Percentiles rank a stretch among this genome's conserved stretches.
These are phyloP conservation scores for Apodemia mormo DNA, from an alignment of 2,888 invertebrate genomes.

Conservation along the genomic window DNA sequence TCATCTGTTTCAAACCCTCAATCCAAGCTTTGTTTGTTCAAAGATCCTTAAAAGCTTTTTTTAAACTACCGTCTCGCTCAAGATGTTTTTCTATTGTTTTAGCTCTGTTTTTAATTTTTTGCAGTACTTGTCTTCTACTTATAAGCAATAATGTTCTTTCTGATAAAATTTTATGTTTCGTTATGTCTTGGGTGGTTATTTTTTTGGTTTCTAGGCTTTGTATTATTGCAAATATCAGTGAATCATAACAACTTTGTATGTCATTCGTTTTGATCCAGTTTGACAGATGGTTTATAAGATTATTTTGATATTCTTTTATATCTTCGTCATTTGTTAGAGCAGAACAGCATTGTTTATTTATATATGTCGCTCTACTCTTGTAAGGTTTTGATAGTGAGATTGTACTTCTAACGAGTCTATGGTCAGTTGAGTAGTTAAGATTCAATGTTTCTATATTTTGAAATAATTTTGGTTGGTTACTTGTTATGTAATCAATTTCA, in stretches of 20 bases:
- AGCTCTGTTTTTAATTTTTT: not conserved
- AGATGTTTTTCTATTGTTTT: not conserved
- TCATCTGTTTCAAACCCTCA: not conserved
- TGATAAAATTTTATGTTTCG: not conserved
- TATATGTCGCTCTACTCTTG: not conserved
- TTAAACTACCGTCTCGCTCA: not conserved
- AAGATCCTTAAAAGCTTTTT: not conserved
- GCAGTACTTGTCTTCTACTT: not conserved
- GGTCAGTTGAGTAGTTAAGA: constrained; percentile 19
- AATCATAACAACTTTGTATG: not conserved
- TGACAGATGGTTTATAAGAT: too few species aligned
- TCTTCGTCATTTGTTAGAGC: too few species aligned
- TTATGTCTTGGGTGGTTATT: not conserved
- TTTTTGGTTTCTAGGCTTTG: not conserved
- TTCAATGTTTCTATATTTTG: constrained; percentile 24
- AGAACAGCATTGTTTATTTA: too few species aligned
- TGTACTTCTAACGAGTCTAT: constrained; percentile 13
- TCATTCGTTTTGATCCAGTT: too few species aligned
- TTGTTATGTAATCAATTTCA: constrained; percentile 11
- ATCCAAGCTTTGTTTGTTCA: not conserved
- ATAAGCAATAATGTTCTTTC: not conserved
- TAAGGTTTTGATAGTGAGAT: not conserved
- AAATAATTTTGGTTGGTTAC: constrained; percentile 18
- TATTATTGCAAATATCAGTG: not conserved
- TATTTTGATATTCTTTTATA: too few species aligned